These are phyloP conservation scores for Darevskia mixta DNA, from an alignment of 2,797 vertebrate genomes.

Conservation along the genomic window DNA sequence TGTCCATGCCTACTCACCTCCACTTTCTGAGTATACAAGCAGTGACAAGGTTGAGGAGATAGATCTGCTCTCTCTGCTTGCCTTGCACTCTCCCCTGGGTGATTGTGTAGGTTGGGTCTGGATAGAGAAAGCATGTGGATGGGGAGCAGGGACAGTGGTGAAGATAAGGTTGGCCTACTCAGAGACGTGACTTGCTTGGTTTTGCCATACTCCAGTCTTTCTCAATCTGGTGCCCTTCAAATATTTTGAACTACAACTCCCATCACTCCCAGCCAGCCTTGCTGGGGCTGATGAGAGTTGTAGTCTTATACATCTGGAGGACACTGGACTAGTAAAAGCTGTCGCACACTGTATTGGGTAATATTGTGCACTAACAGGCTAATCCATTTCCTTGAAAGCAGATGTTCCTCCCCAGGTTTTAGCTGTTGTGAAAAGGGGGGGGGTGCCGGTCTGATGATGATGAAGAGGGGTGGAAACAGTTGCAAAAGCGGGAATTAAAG, in stretches of 20 bases:
- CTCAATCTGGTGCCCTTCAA: neutral
- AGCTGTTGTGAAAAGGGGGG: neutral
- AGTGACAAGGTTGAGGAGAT: neutral
- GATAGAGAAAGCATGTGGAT: neutral
- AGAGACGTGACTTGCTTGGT: neutral
- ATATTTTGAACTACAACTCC: neutral
- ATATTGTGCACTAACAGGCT: neutral
- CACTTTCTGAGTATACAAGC: too few species aligned
- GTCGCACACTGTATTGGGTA: neutral
- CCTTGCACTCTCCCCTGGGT: neutral
- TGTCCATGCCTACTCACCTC: too few species aligned
- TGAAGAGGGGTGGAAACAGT: neutral
- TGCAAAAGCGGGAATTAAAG: conserved; percentile 26
- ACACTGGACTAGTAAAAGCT: neutral
- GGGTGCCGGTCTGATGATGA: neutral
- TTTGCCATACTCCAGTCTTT: neutral
- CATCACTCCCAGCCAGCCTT: neutral
- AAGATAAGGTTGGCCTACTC: neutral
- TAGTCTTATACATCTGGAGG: neutral
- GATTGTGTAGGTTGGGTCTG: neutral
- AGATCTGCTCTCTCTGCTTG: neutral
- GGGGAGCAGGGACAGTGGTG: neutral
- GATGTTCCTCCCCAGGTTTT: neutral
- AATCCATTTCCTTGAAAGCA: neutral
- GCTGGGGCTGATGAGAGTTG: neutral